Base-by-base conservation (phyloP, 2,888 invertebrate genomes). In the Thymelicus lineola region DNA sequence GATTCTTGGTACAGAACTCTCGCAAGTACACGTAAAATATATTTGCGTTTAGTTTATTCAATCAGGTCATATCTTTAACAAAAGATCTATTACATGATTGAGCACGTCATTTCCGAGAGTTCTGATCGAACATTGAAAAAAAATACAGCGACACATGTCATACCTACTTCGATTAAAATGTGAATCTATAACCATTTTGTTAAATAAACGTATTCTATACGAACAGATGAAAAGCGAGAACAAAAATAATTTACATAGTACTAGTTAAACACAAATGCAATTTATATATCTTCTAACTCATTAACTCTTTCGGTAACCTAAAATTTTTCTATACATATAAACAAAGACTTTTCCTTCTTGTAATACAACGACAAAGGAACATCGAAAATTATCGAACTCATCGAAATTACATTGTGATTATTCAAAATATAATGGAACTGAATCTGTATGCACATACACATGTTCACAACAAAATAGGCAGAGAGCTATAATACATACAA, bases 341-440 rank as follows among this genome's bases (percentile, higher is more conserved):
- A 50, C 28, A 38, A 53, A 42, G 15, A 28, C 6, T 20, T 59
- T 15, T 50, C 35, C 10, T 55, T 10, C 28, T 28, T 50, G 50
- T 57, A 61, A 64, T 20, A 53, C 17, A 73, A 77, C 81, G 79
- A 79, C 74, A 69, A 75, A 85, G 81, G 79, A 83, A 83, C 82
- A 80, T 81, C 71, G 72, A 79, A 71, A 72, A 76, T 74, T 76
- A 73, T 76, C 73, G 68, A 72, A 79, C 71, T 77, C 20, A 12
- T 20, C 20, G 20, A 53, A 53, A 53, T 20, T 85, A 87, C 84
- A 42, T 42, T 84, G 50, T 64, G 82, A 82, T 83, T 71, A 73
- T 78, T 60, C 71, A 65, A 60, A 60, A 70, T 53, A 63, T 64
- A 64, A 46, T 62, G 55, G 48, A 58, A 58, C 14, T 45, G 63